Evolutionary conservation across 2,888 invertebrate genomes (phyloP).

Genomic region (Empis livida): DNA sequence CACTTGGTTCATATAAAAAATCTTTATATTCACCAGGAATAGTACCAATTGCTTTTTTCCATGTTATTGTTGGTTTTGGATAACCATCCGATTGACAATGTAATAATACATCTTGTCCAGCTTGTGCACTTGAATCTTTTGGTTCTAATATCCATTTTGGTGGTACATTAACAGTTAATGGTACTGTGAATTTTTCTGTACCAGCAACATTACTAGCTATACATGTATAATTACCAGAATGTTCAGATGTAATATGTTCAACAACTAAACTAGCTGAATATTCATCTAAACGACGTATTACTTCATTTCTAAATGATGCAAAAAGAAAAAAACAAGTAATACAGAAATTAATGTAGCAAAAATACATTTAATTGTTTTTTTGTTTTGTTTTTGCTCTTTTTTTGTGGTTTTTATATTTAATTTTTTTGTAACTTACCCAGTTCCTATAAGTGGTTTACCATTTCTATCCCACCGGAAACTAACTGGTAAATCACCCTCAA

Average conservation of each 20-base stretch:
- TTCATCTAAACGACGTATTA: conserved; percentile 57
- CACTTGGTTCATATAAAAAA: conserved; percentile 65
- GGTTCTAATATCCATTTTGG: conserved; percentile 84
- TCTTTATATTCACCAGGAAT: conserved; percentile 70
- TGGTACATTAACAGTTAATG: conserved; percentile 75
- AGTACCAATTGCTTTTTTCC: conserved; percentile 79
- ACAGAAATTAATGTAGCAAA: background rate
- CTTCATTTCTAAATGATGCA: conserved; percentile 33
- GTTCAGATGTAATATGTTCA: conserved; percentile 70
- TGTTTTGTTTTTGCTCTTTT: background rate
- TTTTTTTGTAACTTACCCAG: conserved; percentile 39
- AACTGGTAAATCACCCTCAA: conserved; percentile 85
- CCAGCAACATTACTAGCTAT: conserved; percentile 76
- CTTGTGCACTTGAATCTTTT: conserved; percentile 65
- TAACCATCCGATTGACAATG: conserved; percentile 88
- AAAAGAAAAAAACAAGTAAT: background rate
- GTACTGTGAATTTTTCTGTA: conserved; percentile 60
- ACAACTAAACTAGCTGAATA: conserved; percentile 77
- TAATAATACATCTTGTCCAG: conserved; percentile 69
- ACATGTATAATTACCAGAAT: conserved; percentile 87
- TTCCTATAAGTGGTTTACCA: conserved; percentile 58
- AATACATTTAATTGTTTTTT: background rate
- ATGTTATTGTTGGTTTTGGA: conserved; percentile 74
- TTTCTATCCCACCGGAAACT: conserved; percentile 87
- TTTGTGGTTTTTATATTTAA: too few relatives aligned